phyloP scores from a whole-genome alignment of 1,140 invertebrate species.

The Cephus cinctus region DNA sequence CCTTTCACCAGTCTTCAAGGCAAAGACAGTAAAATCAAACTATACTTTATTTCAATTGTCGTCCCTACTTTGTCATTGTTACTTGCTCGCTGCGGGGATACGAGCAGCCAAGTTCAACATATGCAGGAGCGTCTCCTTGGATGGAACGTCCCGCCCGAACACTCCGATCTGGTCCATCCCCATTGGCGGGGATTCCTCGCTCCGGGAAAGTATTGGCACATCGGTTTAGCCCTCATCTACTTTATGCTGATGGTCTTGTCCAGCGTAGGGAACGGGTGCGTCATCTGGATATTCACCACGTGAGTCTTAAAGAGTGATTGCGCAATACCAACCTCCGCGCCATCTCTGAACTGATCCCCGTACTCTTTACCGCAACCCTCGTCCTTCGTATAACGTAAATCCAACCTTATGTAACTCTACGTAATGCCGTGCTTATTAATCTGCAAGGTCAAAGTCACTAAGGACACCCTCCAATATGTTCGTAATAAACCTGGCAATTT shows the following conservation, averaged over 20 bases:
- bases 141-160: slow-evolving; percentile 70
- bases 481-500: slow-evolving; percentile 74
- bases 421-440: no score
- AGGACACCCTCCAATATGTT: slow-evolving; percentile 79
- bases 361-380: no score
- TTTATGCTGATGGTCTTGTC: slow-evolving; percentile 68
- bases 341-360: no score
- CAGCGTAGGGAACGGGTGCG: slow-evolving; percentile 74
- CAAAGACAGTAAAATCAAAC: no score
- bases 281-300: slow-evolving; percentile 81
- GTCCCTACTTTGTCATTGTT: no score
- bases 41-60: no score
- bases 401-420: no score
- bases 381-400: no score
- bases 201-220: slow-evolving; percentile 71
- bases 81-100: no score
- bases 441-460: slow-evolving; percentile 71
- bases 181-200: slow-evolving; percentile 71
- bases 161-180: slow-evolving; percentile 67
- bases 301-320: slow-evolving; percentile 52
- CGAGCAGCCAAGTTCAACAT: slow-evolving; percentile 32
- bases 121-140: slow-evolving; percentile 57
- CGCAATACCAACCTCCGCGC: no score
- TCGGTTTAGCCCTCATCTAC: slow-evolving; percentile 71
- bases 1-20: no score